Evolutionary conservation across 2,888 invertebrate genomes (phyloP).

Genomic region (Timandra comae): DNA sequence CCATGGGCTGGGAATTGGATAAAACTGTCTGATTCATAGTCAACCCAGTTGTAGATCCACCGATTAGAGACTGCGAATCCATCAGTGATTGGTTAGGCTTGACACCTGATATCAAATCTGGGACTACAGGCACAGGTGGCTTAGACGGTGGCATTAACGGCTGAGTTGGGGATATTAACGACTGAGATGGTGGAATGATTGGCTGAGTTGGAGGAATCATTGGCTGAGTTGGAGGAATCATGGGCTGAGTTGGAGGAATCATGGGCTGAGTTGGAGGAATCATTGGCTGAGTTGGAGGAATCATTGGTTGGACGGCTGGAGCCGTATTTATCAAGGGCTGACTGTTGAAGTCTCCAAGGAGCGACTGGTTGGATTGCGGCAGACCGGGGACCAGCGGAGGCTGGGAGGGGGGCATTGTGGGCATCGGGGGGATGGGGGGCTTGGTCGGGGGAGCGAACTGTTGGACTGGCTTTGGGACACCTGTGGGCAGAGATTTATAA

Average conservation of each 20-base stretch:
- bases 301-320: conserved; percentile 25
- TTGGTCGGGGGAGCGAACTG: conserved; percentile 56
- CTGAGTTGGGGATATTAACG: conserved; percentile 9
- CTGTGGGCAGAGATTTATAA: conserved; percentile 31
- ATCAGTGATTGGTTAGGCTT: conserved; percentile 34
- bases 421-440: conserved; percentile 61
- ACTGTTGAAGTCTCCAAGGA: conserved; percentile 40
- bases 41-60: conserved; percentile 16
- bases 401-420: conserved; percentile 25
- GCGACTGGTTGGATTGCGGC: conserved; percentile 33
- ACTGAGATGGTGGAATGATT: conserved; percentile 23
- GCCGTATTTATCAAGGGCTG: conserved; percentile 12
- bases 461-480: conserved; percentile 25
- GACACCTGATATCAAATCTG: conserved; percentile 58
- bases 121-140: conserved; percentile 37
- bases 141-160: conserved; percentile 28
- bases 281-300: conserved; percentile 6
- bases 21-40: conserved; percentile 12
- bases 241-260: conserved; percentile 15
- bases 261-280: conserved; percentile 11
- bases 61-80: conserved; percentile 33
- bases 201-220: conserved; percentile 40
- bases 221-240: conserved; percentile 38
- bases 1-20: conserved; percentile 9
- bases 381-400: conserved; percentile 5